phyloP scores from a whole-genome alignment of 2,797 vertebrate species.

The Pteronotus mesoamericanus region DNA sequence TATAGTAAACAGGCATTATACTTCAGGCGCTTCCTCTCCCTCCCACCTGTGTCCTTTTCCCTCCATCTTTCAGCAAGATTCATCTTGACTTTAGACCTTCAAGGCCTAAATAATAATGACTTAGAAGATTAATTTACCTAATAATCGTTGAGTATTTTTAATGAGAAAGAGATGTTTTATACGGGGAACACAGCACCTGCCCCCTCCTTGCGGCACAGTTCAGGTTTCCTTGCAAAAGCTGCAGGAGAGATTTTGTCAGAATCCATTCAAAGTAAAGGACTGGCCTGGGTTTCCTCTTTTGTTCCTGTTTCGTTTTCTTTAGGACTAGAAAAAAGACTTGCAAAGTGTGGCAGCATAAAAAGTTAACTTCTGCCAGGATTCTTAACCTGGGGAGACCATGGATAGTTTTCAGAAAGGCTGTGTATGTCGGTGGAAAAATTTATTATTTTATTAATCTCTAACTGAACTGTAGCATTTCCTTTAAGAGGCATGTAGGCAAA shows the following conservation, averaged over 20 bases:
- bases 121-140: not conserved
- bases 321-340: not conserved
- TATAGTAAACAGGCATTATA: not conserved
- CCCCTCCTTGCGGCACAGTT: accelerated
- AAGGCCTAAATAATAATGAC: not conserved
- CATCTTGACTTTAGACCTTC: not conserved
- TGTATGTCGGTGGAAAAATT: not conserved
- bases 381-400: not conserved
- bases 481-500: not conserved
- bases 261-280: not conserved
- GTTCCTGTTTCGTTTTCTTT: not conserved
- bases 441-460: not conserved
- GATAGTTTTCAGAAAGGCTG: not conserved
- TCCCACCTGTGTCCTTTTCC: not conserved
- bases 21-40: not conserved
- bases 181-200: not conserved
- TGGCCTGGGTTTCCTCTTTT: not conserved
- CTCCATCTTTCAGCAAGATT: not conserved
- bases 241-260: not conserved
- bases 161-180: not conserved
- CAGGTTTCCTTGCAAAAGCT: not conserved
- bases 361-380: not conserved
- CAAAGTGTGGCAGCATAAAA: not conserved
- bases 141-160: not conserved
- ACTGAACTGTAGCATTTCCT: not conserved